Conservation (phyloP, 2,888 invertebrate species). For the Acanthosepion pharaonis region DNA sequence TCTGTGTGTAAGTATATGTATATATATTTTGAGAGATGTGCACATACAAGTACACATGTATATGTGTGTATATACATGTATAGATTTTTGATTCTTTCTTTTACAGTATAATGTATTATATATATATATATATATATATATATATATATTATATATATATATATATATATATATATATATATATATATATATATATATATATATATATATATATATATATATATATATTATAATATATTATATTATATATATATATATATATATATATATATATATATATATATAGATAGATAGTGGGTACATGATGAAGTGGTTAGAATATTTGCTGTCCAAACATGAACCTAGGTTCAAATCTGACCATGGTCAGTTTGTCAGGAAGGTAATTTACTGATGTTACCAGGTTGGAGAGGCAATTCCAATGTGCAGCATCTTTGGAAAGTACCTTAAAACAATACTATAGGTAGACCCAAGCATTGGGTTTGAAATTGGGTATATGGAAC, state of each 20-base stretch:
- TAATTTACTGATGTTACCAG: too few species aligned
- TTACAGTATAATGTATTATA: background rate
- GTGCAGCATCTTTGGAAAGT: too few species aligned
- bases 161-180: background rate
- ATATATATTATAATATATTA: background rate
- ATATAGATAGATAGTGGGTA: background rate
- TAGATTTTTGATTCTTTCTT: background rate
- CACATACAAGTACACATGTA: background rate
- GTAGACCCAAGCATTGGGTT: too few species aligned
- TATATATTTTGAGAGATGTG: background rate
- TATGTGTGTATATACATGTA: background rate
- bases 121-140: background rate
- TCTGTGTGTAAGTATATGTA: background rate
- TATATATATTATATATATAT: background rate
- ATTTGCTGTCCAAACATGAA: too few species aligned
- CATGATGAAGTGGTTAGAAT: too few species aligned
- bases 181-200: background rate
- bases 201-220: background rate
- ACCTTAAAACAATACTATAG: too few species aligned
- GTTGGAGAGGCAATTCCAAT: too few species aligned
- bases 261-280: background rate
- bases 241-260: background rate
- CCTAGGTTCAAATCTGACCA: too few species aligned
- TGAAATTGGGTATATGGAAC: too few species aligned
- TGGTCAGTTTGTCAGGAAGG: too few species aligned